phyloP scores from a whole-genome alignment of 2,888 invertebrate genomes.

The Oligia fasciuncula region DNA sequence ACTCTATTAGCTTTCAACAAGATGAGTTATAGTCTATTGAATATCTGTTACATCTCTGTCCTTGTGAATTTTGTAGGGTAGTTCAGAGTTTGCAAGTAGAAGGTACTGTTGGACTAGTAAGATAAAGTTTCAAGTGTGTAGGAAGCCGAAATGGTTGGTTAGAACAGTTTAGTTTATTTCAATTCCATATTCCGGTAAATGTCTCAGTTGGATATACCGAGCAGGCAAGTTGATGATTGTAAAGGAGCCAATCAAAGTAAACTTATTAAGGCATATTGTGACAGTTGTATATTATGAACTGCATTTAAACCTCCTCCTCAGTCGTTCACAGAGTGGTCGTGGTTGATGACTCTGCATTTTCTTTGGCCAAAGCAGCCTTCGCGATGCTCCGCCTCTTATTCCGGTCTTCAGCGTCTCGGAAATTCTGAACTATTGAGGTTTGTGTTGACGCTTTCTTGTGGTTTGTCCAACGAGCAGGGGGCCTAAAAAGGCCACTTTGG shows the following conservation, averaged over 20 bases:
- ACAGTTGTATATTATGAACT: neutral
- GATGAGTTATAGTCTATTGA: conserved; percentile 73
- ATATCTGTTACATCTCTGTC: conserved; percentile 62
- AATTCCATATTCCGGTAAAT: neutral
- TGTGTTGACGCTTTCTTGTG: too few species aligned
- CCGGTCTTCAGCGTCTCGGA: too few species aligned
- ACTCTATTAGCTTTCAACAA: conserved; percentile 77
- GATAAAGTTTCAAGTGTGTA: conserved; percentile 7
- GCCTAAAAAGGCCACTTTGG: too few species aligned
- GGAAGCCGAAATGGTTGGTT: neutral
- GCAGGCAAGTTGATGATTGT: too few species aligned
- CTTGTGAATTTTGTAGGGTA: conserved; percentile 60
- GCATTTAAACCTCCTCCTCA: neutral
- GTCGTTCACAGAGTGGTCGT: too few species aligned
- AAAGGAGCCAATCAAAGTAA: neutral
- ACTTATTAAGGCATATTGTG: neutral
- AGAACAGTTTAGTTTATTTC: neutral
- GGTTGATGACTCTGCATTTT: too few species aligned
- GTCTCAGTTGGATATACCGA: neutral
- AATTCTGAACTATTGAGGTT: too few species aligned
- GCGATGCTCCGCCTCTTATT: too few species aligned
- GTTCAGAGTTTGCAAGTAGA: conserved; percentile 34
- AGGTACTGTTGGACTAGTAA: conserved; percentile 4
- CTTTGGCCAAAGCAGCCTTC: too few species aligned
- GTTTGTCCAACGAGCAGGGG: too few species aligned